These are phyloP conservation scores for Athripsodes cinereus DNA, from an alignment of 2,888 invertebrate genomes.

Conservation along the genomic window DNA sequence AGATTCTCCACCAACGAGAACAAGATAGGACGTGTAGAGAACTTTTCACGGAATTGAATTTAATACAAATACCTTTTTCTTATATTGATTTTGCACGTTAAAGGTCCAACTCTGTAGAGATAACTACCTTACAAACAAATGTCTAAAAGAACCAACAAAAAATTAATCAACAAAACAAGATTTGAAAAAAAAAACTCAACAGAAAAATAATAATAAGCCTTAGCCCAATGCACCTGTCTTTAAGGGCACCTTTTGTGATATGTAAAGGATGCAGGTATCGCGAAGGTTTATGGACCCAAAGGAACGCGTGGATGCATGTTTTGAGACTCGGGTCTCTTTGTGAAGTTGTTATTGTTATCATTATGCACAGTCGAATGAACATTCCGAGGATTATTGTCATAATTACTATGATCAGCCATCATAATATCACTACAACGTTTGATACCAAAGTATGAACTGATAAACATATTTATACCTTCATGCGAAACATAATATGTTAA, in stretches of 20 bases:
- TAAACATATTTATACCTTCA: no score
- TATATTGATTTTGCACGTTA: no score
- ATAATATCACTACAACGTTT: no score
- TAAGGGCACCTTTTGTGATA: conserved; percentile 23
- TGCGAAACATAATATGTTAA: no score
- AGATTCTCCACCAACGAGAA: no score
- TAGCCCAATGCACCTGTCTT: conserved; percentile 21
- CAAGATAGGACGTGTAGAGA: no score
- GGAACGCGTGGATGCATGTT: background rate
- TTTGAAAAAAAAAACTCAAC: background rate
- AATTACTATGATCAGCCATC: background rate
- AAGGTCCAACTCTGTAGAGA: no score
- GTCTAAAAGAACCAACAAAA: background rate
- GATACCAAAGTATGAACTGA: no score
- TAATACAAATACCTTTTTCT: no score
- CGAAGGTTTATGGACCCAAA: conserved; percentile 7
- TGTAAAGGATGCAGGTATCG: conserved; percentile 26
- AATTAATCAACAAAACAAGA: background rate
- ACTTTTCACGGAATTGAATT: no score
- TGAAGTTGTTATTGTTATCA: background rate
- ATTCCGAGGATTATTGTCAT: background rate
- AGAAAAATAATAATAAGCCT: background rate
- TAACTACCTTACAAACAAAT: no score
- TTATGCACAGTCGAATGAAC: background rate
- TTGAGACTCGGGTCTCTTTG: background rate